A percentile compares a stretch with the other conserved stretches of the same genome.
phyloP scores from a whole-genome alignment of 2,888 invertebrate genomes.

The Myopa testacea region DNA sequence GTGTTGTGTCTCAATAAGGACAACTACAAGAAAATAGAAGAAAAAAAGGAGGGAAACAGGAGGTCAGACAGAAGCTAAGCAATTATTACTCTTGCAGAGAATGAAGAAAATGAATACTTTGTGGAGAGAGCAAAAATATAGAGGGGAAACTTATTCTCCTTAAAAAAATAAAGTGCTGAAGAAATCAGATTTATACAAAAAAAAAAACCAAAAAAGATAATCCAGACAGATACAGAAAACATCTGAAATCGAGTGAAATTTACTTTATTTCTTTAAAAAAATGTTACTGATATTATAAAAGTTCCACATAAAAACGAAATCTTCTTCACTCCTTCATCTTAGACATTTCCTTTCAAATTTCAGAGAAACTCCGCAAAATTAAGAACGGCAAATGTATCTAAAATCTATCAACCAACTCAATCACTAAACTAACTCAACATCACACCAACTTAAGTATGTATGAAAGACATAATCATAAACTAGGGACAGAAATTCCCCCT shows the following conservation, averaged over 20 bases:
- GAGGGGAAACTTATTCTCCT: no score
- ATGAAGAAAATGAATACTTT: background rate
- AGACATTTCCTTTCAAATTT: constrained; percentile 8
- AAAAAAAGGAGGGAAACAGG: background rate
- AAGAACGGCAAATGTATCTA: constrained; percentile 42
- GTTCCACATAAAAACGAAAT: no score
- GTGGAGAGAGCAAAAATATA: background rate
- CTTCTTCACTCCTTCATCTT: background rate
- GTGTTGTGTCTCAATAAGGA: constrained; percentile 35
- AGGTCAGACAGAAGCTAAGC: background rate
- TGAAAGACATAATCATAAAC: background rate
- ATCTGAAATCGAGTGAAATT: no score
- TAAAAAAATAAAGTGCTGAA: no score
- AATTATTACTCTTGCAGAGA: background rate
- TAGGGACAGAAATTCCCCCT: background rate
- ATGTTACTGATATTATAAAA: no score
- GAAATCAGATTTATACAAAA: no score
- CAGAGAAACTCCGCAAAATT: constrained; percentile 56
- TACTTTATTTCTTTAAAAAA: no score
- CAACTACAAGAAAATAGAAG: background rate
- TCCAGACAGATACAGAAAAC: no score
- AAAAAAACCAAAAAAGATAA: no score
- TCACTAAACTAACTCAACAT: background rate
- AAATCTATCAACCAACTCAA: background rate
- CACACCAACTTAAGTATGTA: no score